Evolutionary conservation across 2,888 invertebrate species (phyloP), one percentile per base, ranked within the genome.

Genomic region (Oscheius myriophilus): DNA sequence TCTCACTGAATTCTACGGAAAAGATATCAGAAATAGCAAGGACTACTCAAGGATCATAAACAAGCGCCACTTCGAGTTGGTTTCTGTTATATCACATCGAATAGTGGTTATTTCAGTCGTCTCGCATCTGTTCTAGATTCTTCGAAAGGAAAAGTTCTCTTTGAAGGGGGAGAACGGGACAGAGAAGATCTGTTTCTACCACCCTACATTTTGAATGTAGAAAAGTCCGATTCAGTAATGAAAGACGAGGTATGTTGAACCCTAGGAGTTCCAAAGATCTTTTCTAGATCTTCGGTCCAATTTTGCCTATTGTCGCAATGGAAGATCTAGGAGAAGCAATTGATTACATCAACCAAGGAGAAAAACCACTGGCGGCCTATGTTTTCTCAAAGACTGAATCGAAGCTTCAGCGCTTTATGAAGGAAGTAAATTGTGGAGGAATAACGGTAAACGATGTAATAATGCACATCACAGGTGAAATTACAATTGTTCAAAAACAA

Each of bases 351-450:
- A 93, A 93, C 86, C 42, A 55, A n/a, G 87, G 93, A 89, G 93
- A 94, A 87, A 94, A 94, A 89, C 94, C 96, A 75, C 90, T 96
- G 88, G 91, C 92, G 74, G 84, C 94, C 87, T 96, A 96, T 89
- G 89, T 94, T 82, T 96, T 96, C 90, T 91, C 92, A 70, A 90
- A 90, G 6, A 66, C 66, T 7, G 91, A 91, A 68, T 92, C 92
- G 87, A 92, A 92, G 7, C 23, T 49, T 16, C 88, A 91, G 66
- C 89, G 90, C 84, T 89, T 96, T 83, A 86, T 91, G 79, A 87
- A 90, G 69, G 91, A 91, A 87, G 93, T 93, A 43, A 91, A 91
- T 78, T 91, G 92, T 87, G 95, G 95, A 73, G 91, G 92, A 77
- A 90, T 92, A 86, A 90, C 91, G 86, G 90, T 93, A 86, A 96